Conservation (phyloP, 2,888 invertebrate species). For the Aromia moschata region DNA sequence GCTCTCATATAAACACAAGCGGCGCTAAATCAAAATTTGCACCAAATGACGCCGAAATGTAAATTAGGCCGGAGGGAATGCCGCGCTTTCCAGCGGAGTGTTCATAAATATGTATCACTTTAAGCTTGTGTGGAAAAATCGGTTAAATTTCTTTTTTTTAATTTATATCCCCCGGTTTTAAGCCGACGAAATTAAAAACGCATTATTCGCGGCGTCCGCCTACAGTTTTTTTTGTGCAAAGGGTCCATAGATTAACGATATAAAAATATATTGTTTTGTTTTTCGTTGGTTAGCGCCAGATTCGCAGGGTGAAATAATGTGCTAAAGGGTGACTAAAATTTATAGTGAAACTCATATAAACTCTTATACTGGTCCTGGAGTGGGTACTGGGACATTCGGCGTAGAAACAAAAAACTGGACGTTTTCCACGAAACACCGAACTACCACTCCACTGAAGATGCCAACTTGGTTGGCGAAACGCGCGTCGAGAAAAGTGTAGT, state of each 20-base stretch:
- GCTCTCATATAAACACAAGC: conserved; percentile 28
- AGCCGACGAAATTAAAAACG: conserved; percentile 14
- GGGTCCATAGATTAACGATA: not conserved
- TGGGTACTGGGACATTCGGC: too few species aligned
- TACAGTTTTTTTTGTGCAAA: conserved; percentile 6
- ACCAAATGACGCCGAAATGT: conserved; percentile 33
- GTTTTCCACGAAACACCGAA: too few species aligned
- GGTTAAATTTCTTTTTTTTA: conserved; percentile 18
- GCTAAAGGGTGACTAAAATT: too few species aligned
- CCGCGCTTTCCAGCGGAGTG: conserved; percentile 27
- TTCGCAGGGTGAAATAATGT: too few species aligned
- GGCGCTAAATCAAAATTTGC: conserved; percentile 31
- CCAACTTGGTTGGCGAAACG: too few species aligned
- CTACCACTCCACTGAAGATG: too few species aligned
- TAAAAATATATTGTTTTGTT: not conserved
- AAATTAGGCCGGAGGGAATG: conserved; percentile 32
- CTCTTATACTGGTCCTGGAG: too few species aligned
- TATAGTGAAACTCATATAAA: too few species aligned
- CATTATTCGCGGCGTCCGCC: conserved; percentile 2
- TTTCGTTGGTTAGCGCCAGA: too few species aligned
- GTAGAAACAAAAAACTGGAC: too few species aligned
- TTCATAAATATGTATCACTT: conserved; percentile 32
- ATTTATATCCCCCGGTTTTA: conserved; percentile 7
- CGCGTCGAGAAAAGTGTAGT: too few species aligned
- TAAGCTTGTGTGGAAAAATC: conserved; percentile 21